Evolutionary conservation across 2,888 invertebrate genomes (phyloP), one percentile per base, ranked within the genome.

Genomic region (Drosophila limbata): DNA sequence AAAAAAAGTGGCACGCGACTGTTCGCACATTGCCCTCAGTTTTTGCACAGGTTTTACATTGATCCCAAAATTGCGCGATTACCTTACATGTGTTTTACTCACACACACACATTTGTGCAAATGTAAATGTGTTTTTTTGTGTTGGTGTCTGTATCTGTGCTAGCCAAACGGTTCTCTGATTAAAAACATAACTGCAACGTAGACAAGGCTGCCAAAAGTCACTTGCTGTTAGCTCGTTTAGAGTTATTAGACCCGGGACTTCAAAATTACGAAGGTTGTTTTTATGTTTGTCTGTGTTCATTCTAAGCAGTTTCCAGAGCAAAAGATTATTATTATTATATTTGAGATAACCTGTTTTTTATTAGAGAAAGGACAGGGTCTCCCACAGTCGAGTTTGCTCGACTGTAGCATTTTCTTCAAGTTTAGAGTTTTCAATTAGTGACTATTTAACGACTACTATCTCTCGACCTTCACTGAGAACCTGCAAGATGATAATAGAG

Each of bases 1-100:
- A n/a, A 66, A 72, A 70, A 64, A 78, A 53, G 67, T 73, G 68
- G 70, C 77, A 83, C 77, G 78, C 71, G 72, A 78, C 52, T 21
- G n/a, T 44, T 48, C 51, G 47, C 47, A 61, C 57, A 63, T 47
- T 63, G 60, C 53, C 31, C 50, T 9, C 68, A 44, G 15, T 53
- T 44, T 52, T 47, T 59, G n/a, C 45, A 48, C 47, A 68, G 52
- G 52, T 72, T 50, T 50, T 50, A 9, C 47, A 52, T 19, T 37
- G 31, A 15, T 15, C 11, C 25, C 21, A 45, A 50, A 35, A 48
- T 57, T 55, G 45, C 13, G 25, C 39, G 15, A 42, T 55, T 69
- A 55, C 11, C 35, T 62, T 21, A 62, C 47, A 47, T 62, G 56
- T 47, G 44, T 55, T 55, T 9, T 17, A 53, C 51, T 6, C 40